These are phyloP conservation scores for Saimiri boliviensis DNA, from an alignment of 2,113 vertebrate species.

Conservation along the genomic window DNA sequence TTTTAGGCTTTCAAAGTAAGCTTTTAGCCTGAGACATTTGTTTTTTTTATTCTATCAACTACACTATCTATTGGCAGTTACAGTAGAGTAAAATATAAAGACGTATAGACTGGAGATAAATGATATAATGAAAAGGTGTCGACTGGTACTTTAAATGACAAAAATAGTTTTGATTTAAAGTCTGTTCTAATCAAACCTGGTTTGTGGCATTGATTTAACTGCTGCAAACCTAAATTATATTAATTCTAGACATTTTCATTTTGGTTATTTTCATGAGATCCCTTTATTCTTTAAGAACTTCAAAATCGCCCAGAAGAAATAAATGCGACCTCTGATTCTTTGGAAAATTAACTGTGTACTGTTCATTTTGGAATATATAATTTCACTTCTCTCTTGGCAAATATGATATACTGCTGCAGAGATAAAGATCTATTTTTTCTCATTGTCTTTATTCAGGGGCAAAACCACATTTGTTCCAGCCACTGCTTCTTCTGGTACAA, in stretches of 20 bases:
- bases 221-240: not conserved
- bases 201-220: not conserved
- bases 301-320: not conserved
- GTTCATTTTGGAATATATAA: not conserved
- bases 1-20: not conserved
- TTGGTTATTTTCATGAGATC: not conserved
- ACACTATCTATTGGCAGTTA: not conserved
- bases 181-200: not conserved
- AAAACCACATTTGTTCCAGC: conserved; percentile 36
- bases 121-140: not conserved
- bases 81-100: not conserved
- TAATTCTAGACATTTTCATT: not conserved
- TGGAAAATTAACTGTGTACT: not conserved
- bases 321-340: not conserved
- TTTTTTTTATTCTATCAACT: not conserved
- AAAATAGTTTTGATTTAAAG: not conserved
- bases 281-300: not conserved
- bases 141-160: not conserved
- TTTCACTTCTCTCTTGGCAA: not conserved
- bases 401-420: not conserved
- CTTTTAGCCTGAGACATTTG: not conserved
- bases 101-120: not conserved
- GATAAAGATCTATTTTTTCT: conserved; percentile 60
- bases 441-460: conserved; percentile 60
- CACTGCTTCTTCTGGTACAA: conserved; percentile 52